Base-by-base conservation (phyloP, 1,140 invertebrate species). In the Trachymyrmex septentrionalis region DNA sequence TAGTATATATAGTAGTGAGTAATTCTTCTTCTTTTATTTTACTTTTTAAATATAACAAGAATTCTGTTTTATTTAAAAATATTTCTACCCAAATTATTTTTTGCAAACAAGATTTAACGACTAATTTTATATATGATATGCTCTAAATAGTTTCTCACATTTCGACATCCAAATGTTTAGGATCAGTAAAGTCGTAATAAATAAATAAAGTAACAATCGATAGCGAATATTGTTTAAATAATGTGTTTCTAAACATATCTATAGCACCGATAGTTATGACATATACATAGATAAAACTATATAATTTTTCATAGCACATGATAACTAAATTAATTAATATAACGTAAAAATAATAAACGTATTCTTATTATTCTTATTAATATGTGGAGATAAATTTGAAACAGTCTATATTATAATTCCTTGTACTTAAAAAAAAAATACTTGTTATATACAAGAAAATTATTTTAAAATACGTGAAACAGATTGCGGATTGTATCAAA, bases 1-100 rank as follows among this genome's bases (percentile, higher is more conserved):
- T 6, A 85, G 9, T 44, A n/a, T n/a, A n/a, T n/a, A n/a, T n/a
- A 44, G 1, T 44, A 88, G 94, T 95, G 75, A 94, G 92, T 87
- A 57, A 34, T 72, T 3, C 0, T n/a, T 19, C 14, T n/a, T 19
- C 30, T 34, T 50, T 14, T 14, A 14, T 6, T 30, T 21, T 27
- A 30, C 7, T 38, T 76, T 76, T 24, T 63, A 76, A 61, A 57
- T 21, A 27, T n/a, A 21, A 38, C 5, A 10, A 76, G 16, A 75
- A 61, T 44, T 66, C 3, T 3, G 27, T 72, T 72, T 72, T 30
- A 53, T 19, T 72, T 50, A 16, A 5, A 3, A 48, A 72, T 53
- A 27, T 53, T 55, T 6, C 4, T 14, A 16, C n/a, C 24, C 16
- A 72, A 27, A 71, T 2, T 27, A 71, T 71, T 72, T 72, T 50